Conservation (phyloP, 2,113 vertebrate genomes). For the Meleagris gallopavo region DNA sequence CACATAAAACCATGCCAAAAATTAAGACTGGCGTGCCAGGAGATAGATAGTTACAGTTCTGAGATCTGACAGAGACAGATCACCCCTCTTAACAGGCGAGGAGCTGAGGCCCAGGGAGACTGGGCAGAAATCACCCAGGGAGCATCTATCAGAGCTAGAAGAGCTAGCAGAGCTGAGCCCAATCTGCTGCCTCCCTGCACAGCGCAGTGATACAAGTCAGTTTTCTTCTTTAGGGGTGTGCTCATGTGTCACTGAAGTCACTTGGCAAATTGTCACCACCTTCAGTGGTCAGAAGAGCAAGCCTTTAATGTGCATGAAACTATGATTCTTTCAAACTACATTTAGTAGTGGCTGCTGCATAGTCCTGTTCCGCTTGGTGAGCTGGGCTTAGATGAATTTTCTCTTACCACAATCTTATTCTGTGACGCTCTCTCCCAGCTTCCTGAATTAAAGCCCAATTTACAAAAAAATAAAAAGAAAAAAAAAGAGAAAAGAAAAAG, state of each 20-base stretch:
- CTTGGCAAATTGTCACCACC: neutral
- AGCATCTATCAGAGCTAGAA: neutral
- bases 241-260: neutral
- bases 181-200: neutral
- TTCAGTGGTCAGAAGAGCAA: neutral
- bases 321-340: neutral
- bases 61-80: neutral
- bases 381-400: neutral
- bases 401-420: neutral
- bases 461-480: neutral
- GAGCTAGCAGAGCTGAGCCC: neutral
- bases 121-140: neutral
- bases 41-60: neutral
- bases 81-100: neutral
- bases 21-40: neutral
- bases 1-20: neutral
- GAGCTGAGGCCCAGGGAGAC: neutral
- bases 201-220: neutral
- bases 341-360: neutral
- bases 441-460: neutral
- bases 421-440: conserved; percentile 17
- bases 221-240: neutral
- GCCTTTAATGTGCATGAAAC: neutral
- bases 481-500: neutral
- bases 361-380: neutral